These are phyloP conservation scores for Aselliscus stoliczkanus DNA, from an alignment of 2,797 vertebrate species.

Conservation along the genomic window DNA sequence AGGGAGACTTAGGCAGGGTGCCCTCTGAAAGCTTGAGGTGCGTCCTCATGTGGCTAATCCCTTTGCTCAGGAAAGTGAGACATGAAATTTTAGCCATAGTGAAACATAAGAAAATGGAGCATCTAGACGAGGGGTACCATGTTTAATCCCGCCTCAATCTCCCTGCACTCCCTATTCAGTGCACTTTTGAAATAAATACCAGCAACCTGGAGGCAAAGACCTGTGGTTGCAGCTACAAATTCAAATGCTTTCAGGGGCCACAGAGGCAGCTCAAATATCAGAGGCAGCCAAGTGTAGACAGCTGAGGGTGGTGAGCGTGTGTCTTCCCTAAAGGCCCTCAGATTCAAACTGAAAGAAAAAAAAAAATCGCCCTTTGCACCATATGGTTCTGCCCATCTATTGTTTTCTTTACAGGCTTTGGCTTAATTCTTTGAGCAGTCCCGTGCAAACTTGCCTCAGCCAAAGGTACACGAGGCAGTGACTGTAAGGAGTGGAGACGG, in stretches of 20 bases:
- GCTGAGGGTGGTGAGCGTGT: neutral
- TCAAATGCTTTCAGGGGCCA: neutral
- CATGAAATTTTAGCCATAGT: too few relatives aligned
- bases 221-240: neutral
- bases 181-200: neutral
- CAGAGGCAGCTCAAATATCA: neutral
- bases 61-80: neutral
- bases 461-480: neutral
- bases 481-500: rapidly evolving
- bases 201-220: neutral
- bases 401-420: neutral
- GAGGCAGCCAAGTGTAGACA: neutral
- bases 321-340: neutral
- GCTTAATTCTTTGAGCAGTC: neutral
- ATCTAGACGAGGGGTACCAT: neutral
- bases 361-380: neutral
- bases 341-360: neutral
- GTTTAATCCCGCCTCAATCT: neutral
- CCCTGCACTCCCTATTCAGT: neutral
- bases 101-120: neutral
- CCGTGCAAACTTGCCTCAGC: neutral
- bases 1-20: neutral
- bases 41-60: neutral
- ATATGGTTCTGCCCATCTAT: neutral
- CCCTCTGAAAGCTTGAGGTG: neutral